Base-by-base conservation (phyloP, 2,113 vertebrate genomes). In the Neomonachus schauinslandi region DNA sequence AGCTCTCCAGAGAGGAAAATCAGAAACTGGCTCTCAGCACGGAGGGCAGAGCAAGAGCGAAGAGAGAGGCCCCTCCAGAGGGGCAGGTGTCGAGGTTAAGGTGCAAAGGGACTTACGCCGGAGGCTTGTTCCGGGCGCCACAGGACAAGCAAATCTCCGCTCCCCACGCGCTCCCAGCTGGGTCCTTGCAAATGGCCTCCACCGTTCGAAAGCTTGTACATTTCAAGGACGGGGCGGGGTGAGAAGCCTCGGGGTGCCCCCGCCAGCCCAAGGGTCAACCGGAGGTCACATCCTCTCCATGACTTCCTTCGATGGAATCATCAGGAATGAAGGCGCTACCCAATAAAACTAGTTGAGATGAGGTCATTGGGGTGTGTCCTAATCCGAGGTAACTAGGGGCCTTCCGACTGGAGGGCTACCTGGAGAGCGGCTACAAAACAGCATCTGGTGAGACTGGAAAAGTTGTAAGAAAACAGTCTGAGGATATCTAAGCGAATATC, bases 381-480 rank as follows among this genome's bases (percentile, higher is more conserved):
- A 67, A 84, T 36, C 46, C 46, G n/a, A 4, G 10, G 19, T 63
- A 57, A 72, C 36, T 59, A 18, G 49, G 57, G n/a, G 26, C 28
- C 18, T 31, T 61, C 72, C 2, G 10, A 9, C 22, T 49, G 18
- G 84, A 90, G 49, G 59, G 21, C 95, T 13, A 33, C 57, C 80
- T 59, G 22, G 19, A 95, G 33, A 72, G 39, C 71, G 0, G 0
- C 36, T 91, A 79, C 65, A 89, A 55, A 88, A n/a, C 2, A 8
- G 0, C 19, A 53, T 83, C 71, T 81, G 31, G 33, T 57, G 49
- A 95, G 97, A 89, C 16, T 46, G 92, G 95, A 97, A 93, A 97
- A 89, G 59, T 79, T 93, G 63, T 24, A 84, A 80, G 26, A 67
- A 69, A 89, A 85, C 8, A 79, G 5, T 63, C 71, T 63, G 14